Base-by-base conservation (phyloP, 2,113 vertebrate species). In the Sander lucioperca region DNA sequence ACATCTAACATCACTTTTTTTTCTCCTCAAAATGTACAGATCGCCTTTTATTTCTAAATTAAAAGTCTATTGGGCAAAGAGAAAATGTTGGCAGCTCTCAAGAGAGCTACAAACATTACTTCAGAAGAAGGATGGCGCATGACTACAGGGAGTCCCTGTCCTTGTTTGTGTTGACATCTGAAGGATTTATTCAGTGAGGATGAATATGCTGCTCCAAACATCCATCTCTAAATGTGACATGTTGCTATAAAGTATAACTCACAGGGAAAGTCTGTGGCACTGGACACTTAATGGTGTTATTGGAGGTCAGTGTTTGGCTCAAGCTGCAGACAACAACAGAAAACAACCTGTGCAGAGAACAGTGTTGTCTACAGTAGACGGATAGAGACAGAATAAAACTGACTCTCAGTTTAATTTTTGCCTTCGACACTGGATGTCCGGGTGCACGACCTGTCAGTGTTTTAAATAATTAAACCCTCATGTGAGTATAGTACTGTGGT, bases 171-270 rank as follows among this genome's bases (percentile, higher is more conserved):
- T 78, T 80, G 88, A 86, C 80, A 82, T 83, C 79, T 93, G 89
- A 95, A 87, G 89, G 88, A 93, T 94, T 88, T 82, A 84, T 91
- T 84, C 84, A 83, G 87, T 7, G 80, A 83, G 77, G 92, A 92
- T 92, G 89, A 94, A 92, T 93, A 84, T 72, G 54, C 57, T 50
- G 78, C 83, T 83, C 76, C 19, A 85, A 88, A 89, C 89, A 87
- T 93, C 73, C 79, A 83, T 94, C 92, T 93, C 79, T 79, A 82
- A 85, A 87, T 80, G 83, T 91, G 92, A 91, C 88, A 89, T 18
- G 13, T 57, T 61, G 84, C 68, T 83, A 88, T 89, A 90, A 92
- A 86, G 88, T 84, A 77, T 84, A 87, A 83, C 84, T 91, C 89
- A 86, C 27, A 59, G 30, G 76, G 77, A 87, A 84, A 53, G 69